Percentiles rank a stretch among this genome's conserved stretches.
Evolutionary conservation across 2,797 vertebrate genomes (phyloP).

Genomic region (Heteromormyrus szaboi): DNA sequence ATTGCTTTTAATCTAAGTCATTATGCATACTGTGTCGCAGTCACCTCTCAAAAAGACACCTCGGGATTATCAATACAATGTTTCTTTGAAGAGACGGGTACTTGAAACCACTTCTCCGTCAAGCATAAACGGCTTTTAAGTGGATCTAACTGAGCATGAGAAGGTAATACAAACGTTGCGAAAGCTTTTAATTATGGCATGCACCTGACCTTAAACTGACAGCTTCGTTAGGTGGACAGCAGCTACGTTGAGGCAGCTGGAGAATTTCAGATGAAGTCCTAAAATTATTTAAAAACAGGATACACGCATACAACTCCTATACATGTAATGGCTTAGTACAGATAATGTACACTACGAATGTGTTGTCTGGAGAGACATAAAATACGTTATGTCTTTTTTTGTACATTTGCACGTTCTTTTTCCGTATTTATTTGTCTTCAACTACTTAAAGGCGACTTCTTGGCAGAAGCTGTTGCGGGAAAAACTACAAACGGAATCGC

Average conservation of each 20-base stretch:
- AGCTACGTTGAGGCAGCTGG: neutral
- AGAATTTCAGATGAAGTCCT: neutral
- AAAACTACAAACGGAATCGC: neutral
- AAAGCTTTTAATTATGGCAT: conserved; percentile 8
- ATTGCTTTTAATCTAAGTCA: conserved; percentile 9
- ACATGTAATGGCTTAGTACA: neutral
- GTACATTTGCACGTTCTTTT: neutral
- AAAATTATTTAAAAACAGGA: neutral
- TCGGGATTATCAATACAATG: neutral
- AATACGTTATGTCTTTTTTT: neutral
- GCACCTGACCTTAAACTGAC: neutral
- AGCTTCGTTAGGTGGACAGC: neutral
- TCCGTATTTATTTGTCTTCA: neutral
- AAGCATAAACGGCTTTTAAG: neutral
- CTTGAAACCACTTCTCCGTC: neutral
- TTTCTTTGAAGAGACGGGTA: neutral
- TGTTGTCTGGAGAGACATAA: neutral
- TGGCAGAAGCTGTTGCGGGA: neutral
- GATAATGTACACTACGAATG: neutral
- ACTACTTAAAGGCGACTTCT: neutral
- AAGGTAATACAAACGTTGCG: neutral
- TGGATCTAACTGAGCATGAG: conserved; percentile 1
- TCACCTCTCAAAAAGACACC: neutral
- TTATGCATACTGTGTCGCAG: neutral
- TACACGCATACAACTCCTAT: neutral